Evolutionary conservation across 2,888 invertebrate genomes (phyloP), one percentile per base, ranked within the genome.

Genomic region (Abscondita cerata): DNA sequence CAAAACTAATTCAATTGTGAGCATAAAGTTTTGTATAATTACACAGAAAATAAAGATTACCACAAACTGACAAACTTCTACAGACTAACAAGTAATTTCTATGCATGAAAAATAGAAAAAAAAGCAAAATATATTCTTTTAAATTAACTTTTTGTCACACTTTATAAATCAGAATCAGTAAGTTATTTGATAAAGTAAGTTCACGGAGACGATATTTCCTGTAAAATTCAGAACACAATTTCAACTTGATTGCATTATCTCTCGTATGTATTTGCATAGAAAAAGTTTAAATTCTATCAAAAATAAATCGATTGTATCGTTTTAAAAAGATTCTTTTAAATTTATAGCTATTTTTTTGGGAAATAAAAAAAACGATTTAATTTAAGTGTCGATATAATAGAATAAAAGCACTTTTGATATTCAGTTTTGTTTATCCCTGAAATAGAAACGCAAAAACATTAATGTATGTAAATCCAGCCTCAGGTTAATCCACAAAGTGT

Each of bases 401-500:
- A 25, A 25, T 25, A 25, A 25, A 25, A 2, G 25, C 25, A 25
- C 6, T 4, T 25, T 25, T 25, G 6, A n/a, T n/a, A n/a, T n/a
- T n/a, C n/a, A n/a, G n/a, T n/a, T n/a, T 12, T 16, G 13, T 41
- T 41, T 41, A 18, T 13, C 13, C 12, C n/a, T 12, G 38, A 4
- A 12, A 38, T 12, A 12, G 38, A 13, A 2, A 38, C 12, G 38
- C n/a, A 38, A 44, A 44, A 18, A 44, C 16, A 16, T 44, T 47
- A 47, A 47, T 47, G 48, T 13, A 25, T 48, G 48, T 12, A 48
- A 25, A 13, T 12, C 12, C 19, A 41, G 41, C 15, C 15, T n/a
- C n/a, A 41, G 6, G 47, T 57, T 25, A n/a, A n/a, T 36, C 58
- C 58, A 25, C 36, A 13, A 41, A 51, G 16, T 13, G 51, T 31